Conservation (phyloP, 2,888 invertebrate genomes). For the Ophonus ardosiacus region DNA sequence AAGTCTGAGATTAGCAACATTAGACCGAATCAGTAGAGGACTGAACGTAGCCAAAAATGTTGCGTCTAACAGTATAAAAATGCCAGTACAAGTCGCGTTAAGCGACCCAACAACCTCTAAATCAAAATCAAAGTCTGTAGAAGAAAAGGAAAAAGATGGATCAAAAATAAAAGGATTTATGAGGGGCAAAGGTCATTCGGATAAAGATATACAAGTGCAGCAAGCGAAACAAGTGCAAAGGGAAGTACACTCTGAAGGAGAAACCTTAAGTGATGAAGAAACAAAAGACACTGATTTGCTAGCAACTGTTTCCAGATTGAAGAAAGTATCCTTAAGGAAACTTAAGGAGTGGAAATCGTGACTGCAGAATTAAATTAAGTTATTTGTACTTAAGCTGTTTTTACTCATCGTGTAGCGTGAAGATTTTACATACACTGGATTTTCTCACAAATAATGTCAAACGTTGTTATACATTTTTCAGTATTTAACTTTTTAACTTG, state of each 20-base stretch:
- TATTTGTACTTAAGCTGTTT: constrained; percentile 43
- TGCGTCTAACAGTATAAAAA: constrained; percentile 79
- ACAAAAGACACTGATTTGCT: constrained; percentile 83
- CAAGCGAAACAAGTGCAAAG: constrained; percentile 76
- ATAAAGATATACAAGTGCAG: constrained; percentile 76
- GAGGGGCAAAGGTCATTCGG: constrained; percentile 79
- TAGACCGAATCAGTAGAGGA: constrained; percentile 83
- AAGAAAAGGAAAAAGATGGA: constrained; percentile 72
- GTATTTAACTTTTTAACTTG: constrained; percentile 49
- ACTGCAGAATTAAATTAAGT: constrained; percentile 72
- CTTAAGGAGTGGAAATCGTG: constrained; percentile 90
- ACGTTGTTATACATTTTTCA: constrained; percentile 47
- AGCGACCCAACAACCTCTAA: constrained; percentile 80
- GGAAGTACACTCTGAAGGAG: constrained; percentile 86
- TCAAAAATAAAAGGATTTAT: constrained; percentile 77
- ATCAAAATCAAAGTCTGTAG: constrained; percentile 72
- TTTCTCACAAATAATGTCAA: constrained; percentile 46
- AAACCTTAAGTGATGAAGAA: constrained; percentile 82
- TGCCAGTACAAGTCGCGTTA: constrained; percentile 80
- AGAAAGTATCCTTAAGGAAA: constrained; percentile 87
- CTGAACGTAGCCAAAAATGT: constrained; percentile 84
- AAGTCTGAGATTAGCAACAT: constrained; percentile 77
- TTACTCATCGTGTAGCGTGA: constrained; percentile 31
- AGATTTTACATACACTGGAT: constrained; percentile 35
- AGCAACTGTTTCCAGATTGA: constrained; percentile 86